Percentiles rank a stretch among this genome's conserved stretches.
Evolutionary conservation across 2,888 invertebrate genomes (phyloP).

Genomic region (Oxyteleia sp.): DNA sequence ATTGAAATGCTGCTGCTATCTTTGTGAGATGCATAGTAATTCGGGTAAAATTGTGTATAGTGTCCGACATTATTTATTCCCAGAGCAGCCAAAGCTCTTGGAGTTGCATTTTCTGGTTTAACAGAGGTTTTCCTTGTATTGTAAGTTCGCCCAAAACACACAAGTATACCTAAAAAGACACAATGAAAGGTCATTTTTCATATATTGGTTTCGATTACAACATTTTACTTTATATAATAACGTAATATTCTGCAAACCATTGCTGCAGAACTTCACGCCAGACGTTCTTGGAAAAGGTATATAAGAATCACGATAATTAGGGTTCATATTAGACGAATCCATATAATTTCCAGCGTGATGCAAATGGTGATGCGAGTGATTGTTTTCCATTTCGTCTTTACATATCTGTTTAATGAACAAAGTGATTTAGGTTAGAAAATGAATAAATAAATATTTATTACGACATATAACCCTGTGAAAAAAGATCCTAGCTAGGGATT

Average conservation of each 20-base stretch:
- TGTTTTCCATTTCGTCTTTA: slow-evolving; percentile 85
- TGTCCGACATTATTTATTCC: slow-evolving; percentile 89
- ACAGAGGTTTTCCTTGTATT: slow-evolving; percentile 91
- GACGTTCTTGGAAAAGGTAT: slow-evolving; percentile 98
- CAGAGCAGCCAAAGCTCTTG: slow-evolving; percentile 92
- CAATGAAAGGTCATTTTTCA: too few species aligned
- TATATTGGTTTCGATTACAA: too few species aligned
- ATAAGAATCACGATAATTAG: slow-evolving; percentile 91
- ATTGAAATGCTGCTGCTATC: slow-evolving; percentile 89
- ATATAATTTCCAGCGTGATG: slow-evolving; percentile 84
- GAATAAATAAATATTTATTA: too few species aligned
- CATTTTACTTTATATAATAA: background rate
- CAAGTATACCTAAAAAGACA: slow-evolving; percentile 90
- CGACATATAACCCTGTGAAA: too few species aligned
- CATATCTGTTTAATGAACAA: too few species aligned
- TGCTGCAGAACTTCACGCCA: slow-evolving; percentile 96
- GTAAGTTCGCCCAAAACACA: slow-evolving; percentile 94
- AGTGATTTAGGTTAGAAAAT: too few species aligned
- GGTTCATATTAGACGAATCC: slow-evolving; percentile 83
- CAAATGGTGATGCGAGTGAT: slow-evolving; percentile 83
- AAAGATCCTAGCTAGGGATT: too few species aligned
- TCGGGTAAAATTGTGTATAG: slow-evolving; percentile 89
- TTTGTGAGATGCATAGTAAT: slow-evolving; percentile 83
- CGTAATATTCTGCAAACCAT: slow-evolving; percentile 88
- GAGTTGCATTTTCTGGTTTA: slow-evolving; percentile 93